Conservation (phyloP, 2,113 vertebrate genomes). For the Gobiocypris rarus region DNA sequence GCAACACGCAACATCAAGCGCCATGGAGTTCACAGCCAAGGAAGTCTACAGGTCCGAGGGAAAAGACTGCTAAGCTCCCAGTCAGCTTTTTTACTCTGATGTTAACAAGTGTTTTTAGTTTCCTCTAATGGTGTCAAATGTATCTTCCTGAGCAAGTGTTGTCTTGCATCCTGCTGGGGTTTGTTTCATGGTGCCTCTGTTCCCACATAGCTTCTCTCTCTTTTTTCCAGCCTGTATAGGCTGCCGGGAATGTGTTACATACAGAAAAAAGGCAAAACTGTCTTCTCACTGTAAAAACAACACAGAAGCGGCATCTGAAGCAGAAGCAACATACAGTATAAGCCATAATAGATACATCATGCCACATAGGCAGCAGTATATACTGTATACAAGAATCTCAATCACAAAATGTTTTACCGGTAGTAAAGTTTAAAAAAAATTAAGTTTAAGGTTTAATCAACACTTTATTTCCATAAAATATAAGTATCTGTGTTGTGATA, state of each 20-base stretch:
- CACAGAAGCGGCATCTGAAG: not conserved
- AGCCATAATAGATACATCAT: not conserved
- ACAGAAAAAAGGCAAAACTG: not conserved
- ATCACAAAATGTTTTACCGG: not conserved
- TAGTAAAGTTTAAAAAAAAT: no score
- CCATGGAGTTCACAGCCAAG: not conserved
- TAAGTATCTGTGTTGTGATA: not conserved
- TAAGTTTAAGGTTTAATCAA: no score
- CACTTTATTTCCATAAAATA: not conserved
- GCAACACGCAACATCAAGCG: not conserved
- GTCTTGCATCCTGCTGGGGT: conserved; percentile 21
- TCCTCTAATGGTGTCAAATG: conserved; percentile 25
- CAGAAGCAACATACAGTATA: not conserved
- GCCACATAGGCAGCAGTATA: not conserved
- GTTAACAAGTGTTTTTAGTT: conserved; percentile 23
- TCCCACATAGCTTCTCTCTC: conserved; percentile 1
- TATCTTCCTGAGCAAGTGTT: conserved; percentile 19
- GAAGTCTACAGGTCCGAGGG: conserved; percentile 16
- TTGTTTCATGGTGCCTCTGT: conserved; percentile 27
- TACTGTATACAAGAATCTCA: not conserved
- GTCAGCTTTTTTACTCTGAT: not conserved
- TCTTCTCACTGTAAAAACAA: not conserved
- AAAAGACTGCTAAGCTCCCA: conserved; percentile 16
- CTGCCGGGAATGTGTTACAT: not conserved
- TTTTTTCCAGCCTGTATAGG: conserved; percentile 12